Evolutionary conservation across 2,113 vertebrate genomes (phyloP), one percentile per base, ranked within the genome.

Genomic region (Phrynosoma platyrhinos): DNA sequence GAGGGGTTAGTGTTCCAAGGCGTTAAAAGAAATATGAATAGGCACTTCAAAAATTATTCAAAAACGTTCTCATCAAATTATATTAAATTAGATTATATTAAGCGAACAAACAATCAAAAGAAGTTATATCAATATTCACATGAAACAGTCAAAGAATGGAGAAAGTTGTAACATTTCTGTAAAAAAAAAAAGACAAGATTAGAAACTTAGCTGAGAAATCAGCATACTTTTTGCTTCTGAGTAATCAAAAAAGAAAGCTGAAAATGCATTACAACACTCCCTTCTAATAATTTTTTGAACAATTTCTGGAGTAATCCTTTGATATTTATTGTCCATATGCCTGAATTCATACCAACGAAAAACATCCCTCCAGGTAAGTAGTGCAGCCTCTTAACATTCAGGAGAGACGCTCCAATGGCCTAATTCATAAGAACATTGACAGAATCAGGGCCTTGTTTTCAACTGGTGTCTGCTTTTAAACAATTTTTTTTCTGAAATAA

Each of bases 111-210:
- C 18, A 18, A 27, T 68, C 20, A 23, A 30, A 27, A 30, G 27
- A 71, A 9, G 12, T 30, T 71, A 71, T 71, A 30, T 71, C 8
- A 71, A 30, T 30, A n/a, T 75, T 76, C 32, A 77, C 10, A 36
- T 13, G 21, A 78, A 68, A 79, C 12, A 8, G 2, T 12, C 18
- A 21, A 25, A 58, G 68, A n/a, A 69, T 12, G 14, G 18, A n/a
- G 36, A 47, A 93, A 68, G 86, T 2, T 62, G 69, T 32, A n/a
- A 52, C 83, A 90, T 18, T 52, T 69, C 8, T 47, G 58, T 62
- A 12, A 7, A n/a, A 68, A 18, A 68, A 9, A 1, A 30, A 62
- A 84, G 8, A 55, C 16, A 23, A 58, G 18, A 81, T 12, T 81
- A n/a, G 27, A 5, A 47, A 68, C 30, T 69, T 30, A 2, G 4